phyloP scores from a whole-genome alignment of 2,888 invertebrate genomes.

The Brachypalpus laphriformis region DNA sequence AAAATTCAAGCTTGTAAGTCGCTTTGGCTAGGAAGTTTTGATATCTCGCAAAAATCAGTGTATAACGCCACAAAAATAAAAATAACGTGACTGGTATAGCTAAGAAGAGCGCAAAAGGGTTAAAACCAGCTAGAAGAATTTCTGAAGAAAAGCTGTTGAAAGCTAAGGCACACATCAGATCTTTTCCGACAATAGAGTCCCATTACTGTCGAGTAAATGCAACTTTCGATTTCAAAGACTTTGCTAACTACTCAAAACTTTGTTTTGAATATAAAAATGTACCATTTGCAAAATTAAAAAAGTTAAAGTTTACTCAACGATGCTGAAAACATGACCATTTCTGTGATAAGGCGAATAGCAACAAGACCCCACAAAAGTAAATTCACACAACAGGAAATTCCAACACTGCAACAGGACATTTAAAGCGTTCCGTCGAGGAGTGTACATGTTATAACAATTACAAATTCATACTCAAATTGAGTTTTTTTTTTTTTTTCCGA shows the following conservation, averaged over 20 bases:
- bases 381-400: background rate
- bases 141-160: background rate
- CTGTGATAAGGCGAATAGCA: constrained; percentile 1
- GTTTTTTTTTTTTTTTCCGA: no score
- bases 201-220: background rate
- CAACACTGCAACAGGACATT: constrained; percentile 2
- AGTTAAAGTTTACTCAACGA: background rate
- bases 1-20: constrained; percentile 16
- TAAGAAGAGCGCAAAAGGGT: background rate
- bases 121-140: background rate
- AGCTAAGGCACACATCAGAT: no score
- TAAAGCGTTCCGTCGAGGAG: background rate
- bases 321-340: constrained; percentile 7
- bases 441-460: constrained; percentile 9
- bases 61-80: constrained; percentile 21
- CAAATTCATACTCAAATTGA: no score
- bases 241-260: no score
- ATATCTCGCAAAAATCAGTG: constrained; percentile 22
- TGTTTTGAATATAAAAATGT: no score
- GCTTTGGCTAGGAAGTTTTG: constrained; percentile 27
- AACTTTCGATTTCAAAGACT: background rate
- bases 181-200: background rate
- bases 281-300: no score
- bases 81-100: background rate
- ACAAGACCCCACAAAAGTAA: constrained; percentile 4